Conservation (phyloP, 2,888 invertebrate genomes). For the Calliphora vomitoria region DNA sequence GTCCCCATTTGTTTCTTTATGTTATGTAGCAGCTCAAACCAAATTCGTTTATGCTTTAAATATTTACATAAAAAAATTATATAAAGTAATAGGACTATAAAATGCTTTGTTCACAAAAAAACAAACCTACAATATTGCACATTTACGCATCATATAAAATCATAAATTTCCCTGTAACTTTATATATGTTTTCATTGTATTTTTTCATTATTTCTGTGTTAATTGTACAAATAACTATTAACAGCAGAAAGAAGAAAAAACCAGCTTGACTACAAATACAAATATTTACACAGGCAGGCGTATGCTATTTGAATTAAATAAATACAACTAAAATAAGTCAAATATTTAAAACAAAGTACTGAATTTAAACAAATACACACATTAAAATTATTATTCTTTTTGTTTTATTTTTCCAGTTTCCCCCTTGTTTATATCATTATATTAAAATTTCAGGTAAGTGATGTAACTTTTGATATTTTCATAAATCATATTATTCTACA, state of each 20-base stretch:
- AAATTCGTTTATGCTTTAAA: not conserved
- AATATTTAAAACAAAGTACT: not conserved
- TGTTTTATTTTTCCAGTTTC: not conserved
- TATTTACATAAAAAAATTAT: not conserved
- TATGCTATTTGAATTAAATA: not conserved
- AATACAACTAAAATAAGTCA: not conserved
- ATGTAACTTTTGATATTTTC: not conserved
- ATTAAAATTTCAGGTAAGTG: not conserved
- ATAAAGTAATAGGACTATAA: not conserved
- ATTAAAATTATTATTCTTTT: not conserved
- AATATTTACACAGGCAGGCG: constrained; percentile 3
- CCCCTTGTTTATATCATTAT: not conserved
- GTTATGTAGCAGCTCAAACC: not conserved
- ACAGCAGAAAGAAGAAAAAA: not conserved
- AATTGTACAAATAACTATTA: constrained; percentile 44
- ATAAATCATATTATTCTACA: not conserved
- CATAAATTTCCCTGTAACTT: constrained; percentile 25
- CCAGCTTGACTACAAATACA: not conserved
- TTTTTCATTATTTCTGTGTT: not conserved
- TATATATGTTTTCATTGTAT: not conserved
- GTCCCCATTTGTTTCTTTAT: no score
- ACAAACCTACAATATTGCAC: not conserved
- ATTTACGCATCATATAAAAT: constrained; percentile 30
- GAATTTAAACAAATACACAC: not conserved
- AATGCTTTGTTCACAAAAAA: not conserved